Percentiles rank a stretch among this genome's conserved stretches.
Evolutionary conservation across 2,113 vertebrate genomes (phyloP).

Genomic region (Cathartes aura): DNA sequence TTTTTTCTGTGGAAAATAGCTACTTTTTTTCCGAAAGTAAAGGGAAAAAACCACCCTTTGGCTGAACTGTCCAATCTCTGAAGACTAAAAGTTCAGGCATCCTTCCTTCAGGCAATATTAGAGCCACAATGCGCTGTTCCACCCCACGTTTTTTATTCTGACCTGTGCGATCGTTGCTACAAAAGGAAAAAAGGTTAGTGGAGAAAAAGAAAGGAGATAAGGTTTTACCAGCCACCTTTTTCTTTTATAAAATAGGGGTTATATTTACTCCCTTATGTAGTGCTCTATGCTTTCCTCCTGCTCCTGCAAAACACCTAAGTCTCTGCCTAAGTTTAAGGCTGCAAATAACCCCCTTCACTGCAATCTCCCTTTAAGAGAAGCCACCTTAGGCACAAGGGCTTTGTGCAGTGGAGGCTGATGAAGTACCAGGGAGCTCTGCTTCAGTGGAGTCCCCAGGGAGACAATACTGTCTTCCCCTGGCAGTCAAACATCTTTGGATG

Average conservation of each 20-base stretch:
- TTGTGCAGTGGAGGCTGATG: background rate
- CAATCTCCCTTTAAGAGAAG: background rate
- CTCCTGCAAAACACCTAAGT: background rate
- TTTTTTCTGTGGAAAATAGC: background rate
- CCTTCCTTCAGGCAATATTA: background rate
- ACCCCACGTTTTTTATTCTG: background rate
- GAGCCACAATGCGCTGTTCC: background rate
- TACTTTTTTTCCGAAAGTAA: background rate
- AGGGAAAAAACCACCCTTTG: background rate
- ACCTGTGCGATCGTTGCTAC: background rate
- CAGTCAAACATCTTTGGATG: background rate
- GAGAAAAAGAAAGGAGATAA: background rate
- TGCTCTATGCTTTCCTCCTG: background rate
- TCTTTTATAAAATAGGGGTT: background rate
- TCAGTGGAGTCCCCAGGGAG: background rate
- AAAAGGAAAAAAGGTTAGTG: background rate
- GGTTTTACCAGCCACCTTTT: background rate
- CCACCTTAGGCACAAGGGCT: background rate
- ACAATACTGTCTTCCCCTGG: background rate
- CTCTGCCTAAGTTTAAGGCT: background rate
- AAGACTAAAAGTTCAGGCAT: background rate
- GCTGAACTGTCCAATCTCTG: background rate
- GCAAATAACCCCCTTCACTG: background rate
- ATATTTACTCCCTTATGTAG: background rate
- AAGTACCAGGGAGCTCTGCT: background rate